These are phyloP conservation scores for Chionoecetes opilio DNA, from an alignment of 1,140 invertebrate genomes.

Conservation along the genomic window DNA sequence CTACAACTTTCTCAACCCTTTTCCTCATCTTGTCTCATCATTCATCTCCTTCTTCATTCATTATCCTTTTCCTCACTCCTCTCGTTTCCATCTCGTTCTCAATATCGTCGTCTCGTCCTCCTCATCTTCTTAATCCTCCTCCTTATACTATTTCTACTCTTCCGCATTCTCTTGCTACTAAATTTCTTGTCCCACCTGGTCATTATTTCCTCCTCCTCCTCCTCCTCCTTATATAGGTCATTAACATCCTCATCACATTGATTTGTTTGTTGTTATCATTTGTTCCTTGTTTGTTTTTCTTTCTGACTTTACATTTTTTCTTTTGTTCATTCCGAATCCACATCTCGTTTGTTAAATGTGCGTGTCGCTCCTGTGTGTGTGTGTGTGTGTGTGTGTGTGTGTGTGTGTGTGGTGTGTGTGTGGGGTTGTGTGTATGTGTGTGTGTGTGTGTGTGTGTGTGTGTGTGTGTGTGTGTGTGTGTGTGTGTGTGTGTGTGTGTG, in stretches of 20 bases:
- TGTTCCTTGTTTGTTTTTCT: background rate
- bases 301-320: background rate
- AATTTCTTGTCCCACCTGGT: too few species aligned
- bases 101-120: background rate
- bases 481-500: conserved; percentile 19
- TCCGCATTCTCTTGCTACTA: background rate
- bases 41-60: too few species aligned
- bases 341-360: background rate
- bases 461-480: conserved; percentile 21
- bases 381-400: conserved; percentile 11
- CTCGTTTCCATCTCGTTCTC: background rate
- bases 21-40: too few species aligned
- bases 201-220: background rate
- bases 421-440: too few species aligned
- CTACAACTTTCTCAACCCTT: too few species aligned
- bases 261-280: conserved; percentile 22
- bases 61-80: too few species aligned
- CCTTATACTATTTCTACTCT: background rate
- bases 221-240: background rate
- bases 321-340: background rate
- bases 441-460: background rate
- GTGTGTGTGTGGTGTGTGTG: too few species aligned
- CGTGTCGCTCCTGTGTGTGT: background rate
- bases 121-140: background rate
- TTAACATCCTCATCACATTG: background rate